Conservation (phyloP, 2,113 vertebrate genomes). For the Guaruba guarouba region DNA sequence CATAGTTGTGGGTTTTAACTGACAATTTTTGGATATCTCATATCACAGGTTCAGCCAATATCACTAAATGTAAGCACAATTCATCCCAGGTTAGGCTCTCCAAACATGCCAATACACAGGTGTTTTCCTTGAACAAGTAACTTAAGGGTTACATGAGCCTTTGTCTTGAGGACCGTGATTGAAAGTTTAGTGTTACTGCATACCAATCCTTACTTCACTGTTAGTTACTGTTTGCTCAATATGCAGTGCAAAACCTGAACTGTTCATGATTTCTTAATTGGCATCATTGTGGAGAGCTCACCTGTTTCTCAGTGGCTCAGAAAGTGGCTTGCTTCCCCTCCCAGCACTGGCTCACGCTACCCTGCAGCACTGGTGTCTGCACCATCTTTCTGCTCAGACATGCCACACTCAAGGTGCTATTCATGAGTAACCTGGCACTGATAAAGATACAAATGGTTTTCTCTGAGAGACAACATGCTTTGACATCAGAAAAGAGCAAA, state of each 20-base stretch:
- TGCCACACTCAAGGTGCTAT: no score
- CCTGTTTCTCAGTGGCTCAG: background rate
- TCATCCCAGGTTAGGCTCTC: background rate
- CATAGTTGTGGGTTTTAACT: background rate
- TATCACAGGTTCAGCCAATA: background rate
- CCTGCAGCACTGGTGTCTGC: background rate
- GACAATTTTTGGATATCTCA: background rate
- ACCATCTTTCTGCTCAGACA: background rate
- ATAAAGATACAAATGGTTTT: background rate
- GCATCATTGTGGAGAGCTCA: background rate
- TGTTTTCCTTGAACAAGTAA: background rate
- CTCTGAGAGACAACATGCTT: background rate
- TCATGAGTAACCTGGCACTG: background rate
- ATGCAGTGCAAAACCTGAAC: background rate
- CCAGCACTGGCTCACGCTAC: background rate
- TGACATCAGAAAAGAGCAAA: background rate
- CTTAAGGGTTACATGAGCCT: background rate
- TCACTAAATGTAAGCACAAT: background rate
- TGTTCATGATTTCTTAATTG: background rate
- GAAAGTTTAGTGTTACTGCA: background rate
- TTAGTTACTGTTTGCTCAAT: background rate
- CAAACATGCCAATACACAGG: background rate
- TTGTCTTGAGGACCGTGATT: background rate
- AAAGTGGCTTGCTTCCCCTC: background rate
- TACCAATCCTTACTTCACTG: background rate